Evolutionary conservation across 1,140 invertebrate genomes (phyloP), one percentile per base, ranked within the genome.

Genomic region (Anagrus nilaparvatae): DNA sequence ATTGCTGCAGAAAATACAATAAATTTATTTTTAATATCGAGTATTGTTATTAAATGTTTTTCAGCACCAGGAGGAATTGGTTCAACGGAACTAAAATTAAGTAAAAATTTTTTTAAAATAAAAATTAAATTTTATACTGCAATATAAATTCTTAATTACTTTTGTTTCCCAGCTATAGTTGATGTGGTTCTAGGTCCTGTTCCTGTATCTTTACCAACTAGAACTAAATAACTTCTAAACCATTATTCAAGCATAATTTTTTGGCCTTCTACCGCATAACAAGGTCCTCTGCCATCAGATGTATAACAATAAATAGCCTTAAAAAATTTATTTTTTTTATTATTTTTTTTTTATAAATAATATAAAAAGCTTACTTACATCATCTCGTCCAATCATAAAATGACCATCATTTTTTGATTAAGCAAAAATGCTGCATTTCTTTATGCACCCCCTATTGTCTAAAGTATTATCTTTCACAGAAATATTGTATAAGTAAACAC

Each of bases 301-400:
- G 88, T 91, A 62, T 93, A 95, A 65, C 90, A 93, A 69, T 91
- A 95, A 52, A 96, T 78, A 8, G 87, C 91, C 86, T 91, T 51
- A 35, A 63, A 61, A 45, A 60, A 56, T 42, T 50, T 23, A 32
- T 9, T 33, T 31, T 25, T 25, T 32, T 30, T 14, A 41, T n/a
- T n/a, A n/a, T n/a, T n/a, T n/a, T n/a, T n/a, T n/a, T n/a, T n/a
- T n/a, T n/a, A n/a, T n/a, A n/a, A n/a, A n/a, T n/a, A n/a, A n/a
- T n/a, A n/a, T n/a, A n/a, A n/a, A n/a, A n/a, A n/a, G n/a, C n/a
- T n/a, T n/a, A n/a, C n/a, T 68, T 72, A 84, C 83, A 70, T 89
- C 79, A 57, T 78, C 74, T 50, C 80, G 70, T 7, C 83, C 88
- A 30, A 93, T 79, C 59, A 92, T 85, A 59, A 92, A 87, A 53